phyloP scores from a whole-genome alignment of 2,113 vertebrate species.

The Psephotus haematonotus region DNA sequence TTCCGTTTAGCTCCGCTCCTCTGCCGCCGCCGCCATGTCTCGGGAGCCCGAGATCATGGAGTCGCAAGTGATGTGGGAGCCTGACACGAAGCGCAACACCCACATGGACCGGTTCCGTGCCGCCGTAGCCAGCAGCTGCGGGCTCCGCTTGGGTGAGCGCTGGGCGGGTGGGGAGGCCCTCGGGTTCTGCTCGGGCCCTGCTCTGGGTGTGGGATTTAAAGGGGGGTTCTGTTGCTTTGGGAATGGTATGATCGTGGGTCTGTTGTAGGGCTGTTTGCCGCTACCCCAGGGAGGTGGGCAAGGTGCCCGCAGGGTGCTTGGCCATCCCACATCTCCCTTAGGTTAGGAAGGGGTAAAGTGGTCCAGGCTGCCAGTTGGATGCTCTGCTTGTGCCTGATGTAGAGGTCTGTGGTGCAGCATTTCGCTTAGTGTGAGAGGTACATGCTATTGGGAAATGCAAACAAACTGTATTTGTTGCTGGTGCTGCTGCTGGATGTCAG shows the following conservation, averaged over 20 bases:
- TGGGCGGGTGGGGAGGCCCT: not conserved
- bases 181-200: not conserved
- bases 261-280: rapidly evolving
- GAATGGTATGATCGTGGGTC: rapidly evolving
- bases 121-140: slow-evolving; percentile 78
- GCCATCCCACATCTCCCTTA: rapidly evolving
- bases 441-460: rapidly evolving
- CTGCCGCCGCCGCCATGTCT: slow-evolving; percentile 77
- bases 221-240: not conserved
- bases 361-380: not conserved
- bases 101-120: slow-evolving; percentile 90
- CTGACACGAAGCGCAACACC: slow-evolving; percentile 90
- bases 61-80: slow-evolving; percentile 91
- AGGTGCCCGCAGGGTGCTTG: not conserved
- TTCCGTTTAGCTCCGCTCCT: not conserved
- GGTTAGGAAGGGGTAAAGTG: rapidly evolving
- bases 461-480: not conserved
- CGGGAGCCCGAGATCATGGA: slow-evolving; percentile 87
- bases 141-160: slow-evolving; percentile 85
- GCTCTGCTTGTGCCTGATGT: not conserved
- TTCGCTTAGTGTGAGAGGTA: rapidly evolving
- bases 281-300: rapidly evolving
- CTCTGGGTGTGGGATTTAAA: rapidly evolving
- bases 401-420: not conserved
- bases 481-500: not conserved